Conservation (phyloP, 2,113 vertebrate species). For the Poecilia latipinna region DNA sequence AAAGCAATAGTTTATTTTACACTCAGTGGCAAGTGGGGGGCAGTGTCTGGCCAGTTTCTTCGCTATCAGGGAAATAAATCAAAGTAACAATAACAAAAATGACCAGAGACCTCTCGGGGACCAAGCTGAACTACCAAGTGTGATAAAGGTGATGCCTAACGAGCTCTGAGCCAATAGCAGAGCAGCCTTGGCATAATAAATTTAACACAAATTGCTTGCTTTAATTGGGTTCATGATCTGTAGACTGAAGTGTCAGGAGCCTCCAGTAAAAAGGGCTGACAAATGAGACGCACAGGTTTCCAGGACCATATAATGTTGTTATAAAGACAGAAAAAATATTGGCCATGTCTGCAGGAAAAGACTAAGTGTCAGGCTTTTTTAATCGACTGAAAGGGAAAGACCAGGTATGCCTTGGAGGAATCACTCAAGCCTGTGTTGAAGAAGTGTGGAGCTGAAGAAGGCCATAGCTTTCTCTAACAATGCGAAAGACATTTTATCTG, state of each 20-base stretch:
- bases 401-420: conserved; percentile 34
- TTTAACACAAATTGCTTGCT: conserved; percentile 77
- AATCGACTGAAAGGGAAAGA: conserved; percentile 47
- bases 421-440: conserved; percentile 23
- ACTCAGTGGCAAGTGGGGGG: conserved; percentile 49
- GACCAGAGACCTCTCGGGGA: conserved; percentile 56
- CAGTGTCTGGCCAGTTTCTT: conserved; percentile 46
- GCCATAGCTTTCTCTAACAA: background rate
- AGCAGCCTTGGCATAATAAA: conserved; percentile 59
- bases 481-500: background rate
- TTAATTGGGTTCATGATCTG: conserved; percentile 82
- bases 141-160: conserved; percentile 62
- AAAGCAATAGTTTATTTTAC: conserved; percentile 57
- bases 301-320: conserved; percentile 63
- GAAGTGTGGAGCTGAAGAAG: conserved; percentile 1
- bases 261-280: conserved; percentile 74
- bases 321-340: conserved; percentile 72
- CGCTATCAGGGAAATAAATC: conserved; percentile 72
- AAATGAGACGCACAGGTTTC: conserved; percentile 67
- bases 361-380: conserved; percentile 51
- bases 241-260: conserved; percentile 69
- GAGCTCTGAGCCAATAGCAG: conserved; percentile 64
- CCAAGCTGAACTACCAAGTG: conserved; percentile 31
- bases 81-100: conserved; percentile 75
- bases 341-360: conserved; percentile 56